These are phyloP conservation scores for Amblyjoppa fuscipennis DNA, from an alignment of 2,888 invertebrate genomes.

Conservation along the genomic window DNA sequence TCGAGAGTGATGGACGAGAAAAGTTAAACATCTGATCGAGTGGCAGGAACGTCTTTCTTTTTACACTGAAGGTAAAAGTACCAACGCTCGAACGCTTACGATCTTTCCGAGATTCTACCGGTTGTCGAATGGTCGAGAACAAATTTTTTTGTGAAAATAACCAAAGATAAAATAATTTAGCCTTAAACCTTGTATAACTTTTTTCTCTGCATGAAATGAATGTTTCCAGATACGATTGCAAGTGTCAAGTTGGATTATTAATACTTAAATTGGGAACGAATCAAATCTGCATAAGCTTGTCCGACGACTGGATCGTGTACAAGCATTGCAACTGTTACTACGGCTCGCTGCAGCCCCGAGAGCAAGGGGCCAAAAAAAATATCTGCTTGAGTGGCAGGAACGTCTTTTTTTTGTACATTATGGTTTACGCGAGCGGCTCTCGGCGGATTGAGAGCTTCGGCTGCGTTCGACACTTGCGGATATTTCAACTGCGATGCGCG, in stretches of 20 bases:
- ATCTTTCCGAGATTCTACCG: too few relatives aligned
- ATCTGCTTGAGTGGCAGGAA: neutral
- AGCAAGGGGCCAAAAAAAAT: neutral
- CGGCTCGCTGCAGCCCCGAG: neutral
- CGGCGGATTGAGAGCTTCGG: neutral
- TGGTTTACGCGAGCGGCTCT: slow-evolving; percentile 11
- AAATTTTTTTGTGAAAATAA: too few relatives aligned
- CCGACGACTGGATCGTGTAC: too few relatives aligned
- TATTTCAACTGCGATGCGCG: slow-evolving; percentile 23
- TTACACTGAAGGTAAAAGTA: neutral
- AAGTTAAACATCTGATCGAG: neutral
- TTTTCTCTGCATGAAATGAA: too few relatives aligned
- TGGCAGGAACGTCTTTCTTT: neutral
- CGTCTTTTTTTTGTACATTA: slow-evolving; percentile 4
- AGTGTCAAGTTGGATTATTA: too few relatives aligned
- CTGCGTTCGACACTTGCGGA: slow-evolving; percentile 18
- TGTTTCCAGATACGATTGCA: too few relatives aligned
- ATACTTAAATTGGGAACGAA: too few relatives aligned
- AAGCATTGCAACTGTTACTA: neutral
- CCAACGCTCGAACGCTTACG: too few relatives aligned
- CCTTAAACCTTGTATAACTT: too few relatives aligned
- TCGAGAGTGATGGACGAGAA: neutral
- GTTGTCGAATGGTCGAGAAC: too few relatives aligned
- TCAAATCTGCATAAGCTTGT: too few relatives aligned
- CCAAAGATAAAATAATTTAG: too few relatives aligned